Percentiles rank a stretch among this genome's conserved stretches.
These are phyloP conservation scores for Motacilla alba DNA, from an alignment of 2,113 vertebrate genomes.

Conservation along the genomic window DNA sequence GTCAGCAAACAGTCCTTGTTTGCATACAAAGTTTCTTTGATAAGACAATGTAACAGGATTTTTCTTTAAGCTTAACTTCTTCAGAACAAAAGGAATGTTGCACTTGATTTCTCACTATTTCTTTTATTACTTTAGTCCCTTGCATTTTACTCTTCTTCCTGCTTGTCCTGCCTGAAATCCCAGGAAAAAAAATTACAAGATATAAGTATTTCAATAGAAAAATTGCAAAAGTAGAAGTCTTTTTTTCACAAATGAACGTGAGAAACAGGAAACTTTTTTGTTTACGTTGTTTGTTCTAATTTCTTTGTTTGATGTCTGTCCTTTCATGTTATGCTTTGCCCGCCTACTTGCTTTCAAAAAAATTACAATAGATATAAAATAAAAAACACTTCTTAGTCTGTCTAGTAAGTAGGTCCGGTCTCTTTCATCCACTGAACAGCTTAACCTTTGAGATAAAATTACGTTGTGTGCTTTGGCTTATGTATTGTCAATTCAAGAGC, in stretches of 20 bases:
- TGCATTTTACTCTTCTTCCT: neutral
- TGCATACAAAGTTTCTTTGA: neutral
- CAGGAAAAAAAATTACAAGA: neutral
- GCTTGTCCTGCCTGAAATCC: neutral
- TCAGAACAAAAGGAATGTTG: neutral
- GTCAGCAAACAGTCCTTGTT: neutral
- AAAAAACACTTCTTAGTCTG: neutral
- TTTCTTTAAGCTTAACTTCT: neutral
- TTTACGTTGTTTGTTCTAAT: neutral
- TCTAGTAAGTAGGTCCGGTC: neutral
- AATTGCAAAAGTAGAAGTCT: neutral
- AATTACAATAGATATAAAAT: neutral
- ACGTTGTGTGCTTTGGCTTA: neutral
- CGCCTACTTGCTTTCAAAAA: neutral
- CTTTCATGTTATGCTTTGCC: neutral
- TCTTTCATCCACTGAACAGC: neutral
- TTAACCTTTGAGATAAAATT: neutral
- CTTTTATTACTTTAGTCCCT: neutral
- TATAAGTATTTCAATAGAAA: neutral
- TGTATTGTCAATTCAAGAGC: neutral
- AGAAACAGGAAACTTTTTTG: neutral
- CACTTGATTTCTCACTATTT: neutral
- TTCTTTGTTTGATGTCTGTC: neutral
- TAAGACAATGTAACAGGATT: neutral
- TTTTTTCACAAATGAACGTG: neutral